Base-by-base conservation (phyloP, 2,797 vertebrate species). In the Merluccius polli region DNA sequence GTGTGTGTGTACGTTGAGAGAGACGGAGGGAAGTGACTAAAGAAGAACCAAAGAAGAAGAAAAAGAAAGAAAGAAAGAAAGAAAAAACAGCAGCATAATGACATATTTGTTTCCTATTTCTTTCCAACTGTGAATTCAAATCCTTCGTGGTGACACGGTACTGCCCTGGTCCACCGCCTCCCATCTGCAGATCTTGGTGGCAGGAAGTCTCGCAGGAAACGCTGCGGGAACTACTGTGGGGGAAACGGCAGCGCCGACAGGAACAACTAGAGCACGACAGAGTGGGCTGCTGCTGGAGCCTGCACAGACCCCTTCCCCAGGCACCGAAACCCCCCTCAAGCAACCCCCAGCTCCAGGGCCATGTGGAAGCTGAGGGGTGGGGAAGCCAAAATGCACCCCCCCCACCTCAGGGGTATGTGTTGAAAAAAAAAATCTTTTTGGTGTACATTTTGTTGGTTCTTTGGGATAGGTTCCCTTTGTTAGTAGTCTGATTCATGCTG, bases 201-300 rank as follows among this genome's bases (percentile, higher is more conserved):
- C 85, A 91, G 85, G 81, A 72, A 75, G 90, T 93, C 92, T 93
- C 93, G 29, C 72, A 93, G 93, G 93, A 92, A 84, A 13, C 75
- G 80, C 76, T 21, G 27, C 59, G 77, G 71, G 78, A 87, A 91
- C 21, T 3, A 92, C 88, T 88, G 86, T 75, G 73, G 91, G 89
- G 91, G 92, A 84, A 78, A 83, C 86, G 77, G 89, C 85, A 79
- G 84, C 86, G 77, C 31, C 87, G 89, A 84, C 91, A 92, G 84
- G 89, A 92, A 86, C 90, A 93, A 92, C 85, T 92, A 91, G 91
- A 93, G 91, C 90, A 92, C 86, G 80, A 91, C 90, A 89, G 91
- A 91, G 88, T 87, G 85, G 87, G 92, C 86, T 89, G 89, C 89
- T 63, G 65, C 29, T 16, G 15, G 79, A 78, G 85, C 84, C 85